phyloP scores from a whole-genome alignment of 2,113 vertebrate species.

The Hypanus sabinus region DNA sequence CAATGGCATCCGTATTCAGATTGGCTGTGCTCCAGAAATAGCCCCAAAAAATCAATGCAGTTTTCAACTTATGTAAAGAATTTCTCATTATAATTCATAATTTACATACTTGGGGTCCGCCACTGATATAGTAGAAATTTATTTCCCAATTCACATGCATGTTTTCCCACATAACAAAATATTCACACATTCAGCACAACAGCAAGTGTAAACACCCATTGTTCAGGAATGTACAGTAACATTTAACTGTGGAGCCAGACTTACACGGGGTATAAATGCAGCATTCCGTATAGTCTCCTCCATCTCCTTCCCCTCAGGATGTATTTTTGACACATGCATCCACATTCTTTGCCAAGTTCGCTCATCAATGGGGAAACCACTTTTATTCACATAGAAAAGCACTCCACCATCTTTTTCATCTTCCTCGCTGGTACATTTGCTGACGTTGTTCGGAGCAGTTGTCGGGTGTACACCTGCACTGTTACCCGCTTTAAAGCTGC shows the following conservation, averaged over 20 bases:
- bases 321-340: constrained; percentile 78
- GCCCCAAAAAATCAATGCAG: background rate
- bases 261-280: constrained; percentile 74
- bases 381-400: constrained; percentile 84
- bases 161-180: background rate
- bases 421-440: constrained; percentile 64
- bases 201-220: background rate
- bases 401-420: constrained; percentile 82
- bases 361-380: constrained; percentile 83
- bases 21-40: background rate
- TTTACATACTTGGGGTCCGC: background rate
- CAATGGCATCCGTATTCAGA: background rate
- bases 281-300: constrained; percentile 77
- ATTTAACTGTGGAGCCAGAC: constrained; percentile 41
- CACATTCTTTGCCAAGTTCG: constrained; percentile 93
- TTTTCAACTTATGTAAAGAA: background rate
- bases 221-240: background rate
- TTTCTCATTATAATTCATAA: background rate
- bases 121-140: background rate
- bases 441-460: constrained; percentile 51
- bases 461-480: constrained; percentile 48
- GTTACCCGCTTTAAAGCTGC: constrained; percentile 60
- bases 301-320: constrained; percentile 84
- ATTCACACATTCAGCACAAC: background rate
- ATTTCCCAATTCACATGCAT: background rate